phyloP scores from a whole-genome alignment of 2,113 vertebrate genomes.

The Protomyctophum bolini region DNA sequence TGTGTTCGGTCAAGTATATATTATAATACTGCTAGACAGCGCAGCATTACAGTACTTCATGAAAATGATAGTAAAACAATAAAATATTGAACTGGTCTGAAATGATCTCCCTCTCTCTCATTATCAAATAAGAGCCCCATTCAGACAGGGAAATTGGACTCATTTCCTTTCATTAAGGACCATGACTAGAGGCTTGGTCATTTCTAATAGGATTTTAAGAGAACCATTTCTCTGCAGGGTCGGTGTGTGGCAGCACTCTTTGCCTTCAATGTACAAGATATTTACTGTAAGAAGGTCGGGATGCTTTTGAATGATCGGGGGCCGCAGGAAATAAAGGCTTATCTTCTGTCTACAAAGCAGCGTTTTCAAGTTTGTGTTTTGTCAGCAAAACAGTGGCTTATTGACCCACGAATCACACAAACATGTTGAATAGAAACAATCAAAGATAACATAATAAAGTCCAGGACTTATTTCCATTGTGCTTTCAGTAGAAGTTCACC shows the following conservation, averaged over 20 bases:
- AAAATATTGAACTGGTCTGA: slow-evolving; percentile 22
- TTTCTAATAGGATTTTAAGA: slow-evolving; percentile 51
- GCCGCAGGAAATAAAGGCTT: slow-evolving; percentile 35
- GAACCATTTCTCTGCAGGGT: slow-evolving; percentile 30
- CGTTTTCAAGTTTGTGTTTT: slow-evolving; percentile 18
- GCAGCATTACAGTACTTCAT: neutral
- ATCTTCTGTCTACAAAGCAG: slow-evolving; percentile 14
- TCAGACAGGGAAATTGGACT: slow-evolving; percentile 23
- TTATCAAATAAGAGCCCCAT: slow-evolving; percentile 18
- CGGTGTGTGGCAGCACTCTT: slow-evolving; percentile 32
- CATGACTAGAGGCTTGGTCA: slow-evolving; percentile 34
- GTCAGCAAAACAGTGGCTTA: too few species aligned
- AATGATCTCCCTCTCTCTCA: slow-evolving; percentile 32
- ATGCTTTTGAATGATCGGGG: slow-evolving; percentile 19
- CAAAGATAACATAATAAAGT: too few species aligned
- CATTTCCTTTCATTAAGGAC: slow-evolving; percentile 39
- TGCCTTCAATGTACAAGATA: slow-evolving; percentile 17
- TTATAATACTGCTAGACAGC: too few species aligned
- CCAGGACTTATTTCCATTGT: too few species aligned
- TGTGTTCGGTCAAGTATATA: too few species aligned
- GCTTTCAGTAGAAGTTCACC: too few species aligned
- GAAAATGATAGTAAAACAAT: slow-evolving; percentile 34
- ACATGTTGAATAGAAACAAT: too few species aligned
- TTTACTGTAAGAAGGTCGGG: slow-evolving; percentile 53
- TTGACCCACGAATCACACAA: too few species aligned